phyloP scores from a whole-genome alignment of 2,113 vertebrate species.

The Apaloderma vittatum region DNA sequence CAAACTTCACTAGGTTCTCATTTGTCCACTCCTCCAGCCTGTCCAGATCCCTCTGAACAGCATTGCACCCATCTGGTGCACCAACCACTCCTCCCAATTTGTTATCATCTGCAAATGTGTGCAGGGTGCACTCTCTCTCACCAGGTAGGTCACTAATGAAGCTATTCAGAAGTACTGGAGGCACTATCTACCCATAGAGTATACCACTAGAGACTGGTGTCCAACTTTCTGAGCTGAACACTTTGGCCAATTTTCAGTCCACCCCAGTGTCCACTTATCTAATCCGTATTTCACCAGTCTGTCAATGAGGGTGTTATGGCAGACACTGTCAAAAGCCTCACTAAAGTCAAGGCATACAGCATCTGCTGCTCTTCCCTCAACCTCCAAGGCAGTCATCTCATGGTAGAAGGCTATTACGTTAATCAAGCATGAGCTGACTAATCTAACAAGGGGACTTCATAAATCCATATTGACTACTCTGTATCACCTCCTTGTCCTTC shows the following conservation, averaged over 20 bases:
- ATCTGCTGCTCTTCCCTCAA: not conserved
- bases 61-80: fast-evolving
- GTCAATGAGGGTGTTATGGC: not conserved
- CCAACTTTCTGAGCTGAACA: not conserved
- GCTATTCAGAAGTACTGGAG: not conserved
- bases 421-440: not conserved
- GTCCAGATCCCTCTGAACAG: not conserved
- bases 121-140: not conserved
- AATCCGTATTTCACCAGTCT: not conserved
- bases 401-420: not conserved
- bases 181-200: not conserved
- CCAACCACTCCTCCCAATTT: not conserved
- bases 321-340: not conserved
- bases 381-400: not conserved
- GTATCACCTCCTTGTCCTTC: not conserved
- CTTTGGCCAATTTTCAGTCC: not conserved
- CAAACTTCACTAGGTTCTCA: not conserved
- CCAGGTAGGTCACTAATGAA: not conserved
- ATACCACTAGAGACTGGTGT: not conserved
- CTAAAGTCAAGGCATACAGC: not conserved
- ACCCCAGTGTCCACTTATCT: not conserved
- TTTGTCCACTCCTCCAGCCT: too few relatives aligned
- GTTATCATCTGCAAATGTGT: not conserved
- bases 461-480: not conserved
- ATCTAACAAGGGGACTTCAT: not conserved